Percentiles rank a stretch among this genome's conserved stretches.
These are phyloP conservation scores for Dryomyza anilis DNA, from an alignment of 2,888 invertebrate species.

Conservation along the genomic window DNA sequence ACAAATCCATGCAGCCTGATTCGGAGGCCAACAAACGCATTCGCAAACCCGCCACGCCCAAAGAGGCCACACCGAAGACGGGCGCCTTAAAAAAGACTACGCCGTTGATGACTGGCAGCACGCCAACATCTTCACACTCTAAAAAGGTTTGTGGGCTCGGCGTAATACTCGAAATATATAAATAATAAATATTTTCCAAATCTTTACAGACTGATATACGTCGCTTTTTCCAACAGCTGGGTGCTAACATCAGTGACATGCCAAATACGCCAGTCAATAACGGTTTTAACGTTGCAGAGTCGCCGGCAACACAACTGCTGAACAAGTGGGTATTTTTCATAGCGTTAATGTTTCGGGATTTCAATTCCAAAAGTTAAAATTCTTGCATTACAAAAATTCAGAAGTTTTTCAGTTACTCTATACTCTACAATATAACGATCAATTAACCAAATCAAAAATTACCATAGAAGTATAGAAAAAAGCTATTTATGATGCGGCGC, in stretches of 20 bases:
- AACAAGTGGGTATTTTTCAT: slow-evolving; percentile 41
- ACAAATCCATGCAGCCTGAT: slow-evolving; percentile 57
- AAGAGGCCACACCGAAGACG: slow-evolving; percentile 36
- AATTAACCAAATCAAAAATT: no score
- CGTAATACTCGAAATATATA: no score
- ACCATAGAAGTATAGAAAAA: no score
- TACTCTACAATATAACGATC: no score
- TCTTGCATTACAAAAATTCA: no score
- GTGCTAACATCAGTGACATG: slow-evolving; percentile 21
- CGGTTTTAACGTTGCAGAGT: slow-evolving; percentile 35
- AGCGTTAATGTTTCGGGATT: no score
- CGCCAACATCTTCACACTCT: slow-evolving; percentile 34
- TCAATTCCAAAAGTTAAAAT: no score
- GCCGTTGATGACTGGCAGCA: slow-evolving; percentile 30
- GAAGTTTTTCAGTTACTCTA: no score
- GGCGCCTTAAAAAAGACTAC: slow-evolving; percentile 36
- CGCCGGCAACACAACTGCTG: slow-evolving; percentile 50
- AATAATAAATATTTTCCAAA: no score
- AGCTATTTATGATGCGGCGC: no score
- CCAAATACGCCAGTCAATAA: slow-evolving; percentile 12
- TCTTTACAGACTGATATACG: slow-evolving; percentile 50
- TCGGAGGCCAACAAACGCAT: slow-evolving; percentile 50
- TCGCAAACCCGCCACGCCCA: slow-evolving; percentile 42
- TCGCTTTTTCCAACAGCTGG: slow-evolving; percentile 46
- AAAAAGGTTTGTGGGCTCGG: slow-evolving; percentile 40